Conservation (phyloP, 92 coral and sea anemone species). For the Metridium senile region DNA sequence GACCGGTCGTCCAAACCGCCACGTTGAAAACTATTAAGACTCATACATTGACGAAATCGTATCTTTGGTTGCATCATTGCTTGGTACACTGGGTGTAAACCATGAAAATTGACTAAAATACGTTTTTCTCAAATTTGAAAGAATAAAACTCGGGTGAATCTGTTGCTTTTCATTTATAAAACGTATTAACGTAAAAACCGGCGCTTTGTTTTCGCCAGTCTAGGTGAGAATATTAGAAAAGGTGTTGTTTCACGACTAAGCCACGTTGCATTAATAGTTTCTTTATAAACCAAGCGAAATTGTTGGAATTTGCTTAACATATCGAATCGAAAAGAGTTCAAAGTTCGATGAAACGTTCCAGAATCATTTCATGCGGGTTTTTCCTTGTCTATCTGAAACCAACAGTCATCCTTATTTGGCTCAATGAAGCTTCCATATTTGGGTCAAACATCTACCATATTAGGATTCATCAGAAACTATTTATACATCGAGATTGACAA, state of each 20-base stretch:
- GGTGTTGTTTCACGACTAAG: not conserved
- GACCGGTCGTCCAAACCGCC: too few relatives aligned
- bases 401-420: slow-evolving; percentile 26
- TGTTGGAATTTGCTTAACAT: not conserved
- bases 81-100: not conserved
- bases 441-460: slow-evolving; percentile 30
- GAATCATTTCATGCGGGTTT: not conserved
- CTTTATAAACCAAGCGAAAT: not conserved
- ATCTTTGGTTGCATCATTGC: not conserved
- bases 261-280: not conserved
- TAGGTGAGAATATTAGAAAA: not conserved
- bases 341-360: slow-evolving; percentile 21
- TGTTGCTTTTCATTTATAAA: not conserved
- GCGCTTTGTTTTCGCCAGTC: not conserved
- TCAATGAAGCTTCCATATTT: slow-evolving; percentile 27
- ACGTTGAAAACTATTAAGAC: not conserved
- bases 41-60: not conserved
- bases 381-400: slow-evolving; percentile 3
- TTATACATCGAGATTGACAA: not conserved
- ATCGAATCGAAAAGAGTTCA: not conserved
- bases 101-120: not conserved
- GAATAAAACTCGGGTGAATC: too few relatives aligned
- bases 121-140: too few relatives aligned
- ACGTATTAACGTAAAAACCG: not conserved
- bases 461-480: slow-evolving; percentile 18